phyloP scores from a whole-genome alignment of 2,888 invertebrate species.

The Noctuana brunneofusca region DNA sequence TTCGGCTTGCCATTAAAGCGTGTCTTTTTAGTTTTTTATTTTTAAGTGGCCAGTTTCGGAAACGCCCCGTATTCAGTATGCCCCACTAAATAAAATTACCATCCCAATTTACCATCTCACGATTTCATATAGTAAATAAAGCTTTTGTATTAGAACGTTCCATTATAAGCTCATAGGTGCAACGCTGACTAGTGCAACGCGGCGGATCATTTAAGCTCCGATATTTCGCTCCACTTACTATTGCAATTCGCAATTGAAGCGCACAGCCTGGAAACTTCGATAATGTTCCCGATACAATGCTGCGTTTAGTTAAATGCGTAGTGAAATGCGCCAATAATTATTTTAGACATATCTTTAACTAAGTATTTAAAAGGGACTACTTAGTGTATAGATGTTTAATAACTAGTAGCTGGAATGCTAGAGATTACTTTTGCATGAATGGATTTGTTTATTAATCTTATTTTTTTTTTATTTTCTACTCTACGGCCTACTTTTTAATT shows the following conservation, averaged over 20 bases:
- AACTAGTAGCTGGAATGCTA: not conserved
- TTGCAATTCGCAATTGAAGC: constrained; percentile 45
- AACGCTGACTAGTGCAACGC: constrained; percentile 36
- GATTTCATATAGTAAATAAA: not conserved
- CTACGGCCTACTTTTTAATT: not conserved
- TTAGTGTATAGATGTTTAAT: too few species aligned
- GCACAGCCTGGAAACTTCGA: constrained; percentile 42
- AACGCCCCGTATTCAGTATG: too few species aligned
- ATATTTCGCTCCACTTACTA: constrained; percentile 48
- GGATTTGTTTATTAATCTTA: not conserved
- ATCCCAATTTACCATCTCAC: too few species aligned
- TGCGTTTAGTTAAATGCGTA: not conserved
- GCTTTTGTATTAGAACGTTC: not conserved
- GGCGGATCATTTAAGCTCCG: constrained; percentile 46
- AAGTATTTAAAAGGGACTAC: too few species aligned
- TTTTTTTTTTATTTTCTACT: too few species aligned
- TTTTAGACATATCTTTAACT: too few species aligned
- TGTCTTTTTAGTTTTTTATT: too few species aligned
- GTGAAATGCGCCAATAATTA: not conserved
- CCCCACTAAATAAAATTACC: too few species aligned
- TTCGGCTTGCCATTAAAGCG: too few species aligned
- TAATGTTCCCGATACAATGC: not conserved
- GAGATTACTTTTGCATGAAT: not conserved
- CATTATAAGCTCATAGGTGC: constrained; percentile 5
- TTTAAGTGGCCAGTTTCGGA: too few species aligned